A percentile compares a stretch with the other conserved stretches of the same genome.
phyloP scores from a whole-genome alignment of 2,888 invertebrate species.

The Cryptocephalus primarius region DNA sequence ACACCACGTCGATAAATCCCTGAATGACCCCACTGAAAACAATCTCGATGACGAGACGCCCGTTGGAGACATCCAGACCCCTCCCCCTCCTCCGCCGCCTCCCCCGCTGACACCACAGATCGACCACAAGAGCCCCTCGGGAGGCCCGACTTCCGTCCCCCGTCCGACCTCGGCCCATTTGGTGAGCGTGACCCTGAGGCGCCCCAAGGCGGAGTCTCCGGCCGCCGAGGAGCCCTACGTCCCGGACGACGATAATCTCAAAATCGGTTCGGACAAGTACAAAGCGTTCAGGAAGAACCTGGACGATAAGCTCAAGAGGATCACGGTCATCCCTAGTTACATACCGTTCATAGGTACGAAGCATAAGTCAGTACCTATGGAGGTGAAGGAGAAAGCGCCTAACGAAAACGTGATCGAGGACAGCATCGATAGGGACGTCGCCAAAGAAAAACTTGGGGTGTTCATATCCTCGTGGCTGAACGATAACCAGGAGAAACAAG shows the following conservation, averaged over 20 bases:
- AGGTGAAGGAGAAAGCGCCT: neutral
- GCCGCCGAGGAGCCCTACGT: slow-evolving; percentile 1
- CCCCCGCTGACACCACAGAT: slow-evolving; percentile 8
- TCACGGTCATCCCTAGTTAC: slow-evolving; percentile 6
- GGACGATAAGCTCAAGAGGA: slow-evolving; percentile 14
- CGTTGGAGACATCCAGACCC: no score
- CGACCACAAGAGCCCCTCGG: neutral
- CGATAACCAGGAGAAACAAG: no score
- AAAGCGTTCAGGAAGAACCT: slow-evolving; percentile 19
- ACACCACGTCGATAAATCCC: no score
- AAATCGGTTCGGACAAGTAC: slow-evolving; percentile 17
- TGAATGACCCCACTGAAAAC: no score
- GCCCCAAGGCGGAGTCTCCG: slow-evolving; percentile 3
- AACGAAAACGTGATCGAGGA: slow-evolving; percentile 19
- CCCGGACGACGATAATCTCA: slow-evolving; percentile 18
- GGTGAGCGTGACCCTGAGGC: slow-evolving; percentile 14
- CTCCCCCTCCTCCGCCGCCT: slow-evolving; percentile 8
- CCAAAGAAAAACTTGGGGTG: slow-evolving; percentile 13
- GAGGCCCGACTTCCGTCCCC: neutral
- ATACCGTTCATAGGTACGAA: slow-evolving; percentile 3
- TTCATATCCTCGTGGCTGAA: neutral
- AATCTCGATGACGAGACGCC: no score
- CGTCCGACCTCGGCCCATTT: slow-evolving; percentile 9
- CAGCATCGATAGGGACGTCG: slow-evolving; percentile 12
- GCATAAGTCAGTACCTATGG: neutral